phyloP scores from a whole-genome alignment of 1,140 invertebrate species.

The Philotrypesis tridentata region DNA sequence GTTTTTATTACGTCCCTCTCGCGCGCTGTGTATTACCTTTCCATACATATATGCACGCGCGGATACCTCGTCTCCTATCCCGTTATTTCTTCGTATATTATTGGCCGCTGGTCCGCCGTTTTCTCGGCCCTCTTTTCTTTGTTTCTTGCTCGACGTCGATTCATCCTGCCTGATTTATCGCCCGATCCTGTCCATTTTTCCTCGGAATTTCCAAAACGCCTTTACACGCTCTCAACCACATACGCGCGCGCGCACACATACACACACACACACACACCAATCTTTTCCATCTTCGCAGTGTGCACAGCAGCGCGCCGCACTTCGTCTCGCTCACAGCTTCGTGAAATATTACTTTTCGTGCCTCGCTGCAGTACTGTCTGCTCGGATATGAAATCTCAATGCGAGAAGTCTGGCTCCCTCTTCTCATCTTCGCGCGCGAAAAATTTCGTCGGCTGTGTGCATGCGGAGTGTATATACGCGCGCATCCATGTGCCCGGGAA shows the following conservation, averaged over 20 bases:
- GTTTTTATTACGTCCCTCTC: background rate
- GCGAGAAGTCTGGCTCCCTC: background rate
- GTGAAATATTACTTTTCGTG: background rate
- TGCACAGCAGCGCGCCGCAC: too few species aligned
- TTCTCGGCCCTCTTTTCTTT: background rate
- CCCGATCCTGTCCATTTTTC: constrained; percentile 13
- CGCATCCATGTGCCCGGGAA: too few species aligned
- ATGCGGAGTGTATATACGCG: too few species aligned
- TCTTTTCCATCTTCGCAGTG: background rate
- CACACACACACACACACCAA: background rate
- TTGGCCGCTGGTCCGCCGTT: background rate
- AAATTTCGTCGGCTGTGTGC: background rate
- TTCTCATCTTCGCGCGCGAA: background rate
- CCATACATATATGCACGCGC: too few species aligned
- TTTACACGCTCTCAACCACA: background rate
- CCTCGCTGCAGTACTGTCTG: background rate
- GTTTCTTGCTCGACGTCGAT: background rate
- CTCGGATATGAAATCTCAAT: background rate
- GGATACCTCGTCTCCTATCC: background rate
- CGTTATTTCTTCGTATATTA: background rate
- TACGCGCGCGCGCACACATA: background rate
- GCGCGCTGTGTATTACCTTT: too few species aligned
- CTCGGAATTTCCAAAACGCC: background rate
- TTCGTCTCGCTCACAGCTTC: background rate
- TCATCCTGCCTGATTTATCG: constrained; percentile 23